Percentiles rank a stretch among this genome's conserved stretches.
Conservation (phyloP, 2,888 invertebrate genomes). For the Pachliopta kotzebuea region DNA sequence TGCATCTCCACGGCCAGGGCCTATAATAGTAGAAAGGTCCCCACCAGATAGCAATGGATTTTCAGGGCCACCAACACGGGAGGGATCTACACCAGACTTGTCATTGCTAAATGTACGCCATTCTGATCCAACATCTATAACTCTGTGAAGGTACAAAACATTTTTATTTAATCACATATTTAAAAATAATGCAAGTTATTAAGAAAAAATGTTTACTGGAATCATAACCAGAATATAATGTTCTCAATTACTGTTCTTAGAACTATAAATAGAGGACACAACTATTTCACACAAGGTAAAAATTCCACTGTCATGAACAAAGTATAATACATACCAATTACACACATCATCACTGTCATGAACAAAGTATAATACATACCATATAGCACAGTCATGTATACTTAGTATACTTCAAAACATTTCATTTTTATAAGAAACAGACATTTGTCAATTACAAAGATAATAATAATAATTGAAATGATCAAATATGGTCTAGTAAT, state of each 20-base stretch:
- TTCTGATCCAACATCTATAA: conserved; percentile 99
- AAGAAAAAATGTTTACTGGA: too few species aligned
- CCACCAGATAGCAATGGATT: conserved; percentile 97
- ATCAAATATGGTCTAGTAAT: background rate
- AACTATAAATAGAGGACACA: too few species aligned
- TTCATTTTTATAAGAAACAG: background rate
- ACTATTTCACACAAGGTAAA: too few species aligned
- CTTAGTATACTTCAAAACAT: background rate
- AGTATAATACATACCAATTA: too few species aligned
- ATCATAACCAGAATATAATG: too few species aligned
- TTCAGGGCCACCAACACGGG: conserved; percentile 99
- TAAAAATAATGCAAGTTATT: background rate
- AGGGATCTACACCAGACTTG: conserved; percentile 97
- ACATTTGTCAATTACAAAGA: too few species aligned
- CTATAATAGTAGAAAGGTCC: conserved; percentile 98
- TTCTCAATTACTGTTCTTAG: too few species aligned
- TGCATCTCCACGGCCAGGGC: conserved; percentile 86
- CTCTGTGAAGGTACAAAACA: conserved; percentile 76
- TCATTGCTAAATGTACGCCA: conserved; percentile 99
- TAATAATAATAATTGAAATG: background rate
- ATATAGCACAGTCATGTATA: too few species aligned
- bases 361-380: too few species aligned
- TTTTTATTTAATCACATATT: background rate
- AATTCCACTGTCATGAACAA: too few species aligned
- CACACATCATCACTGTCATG: too few species aligned